A percentile compares a stretch with the other conserved stretches of the same genome.
These are phyloP conservation scores for Seriola quinqueradiata DNA, from an alignment of 2,113 vertebrate genomes.

Conservation along the genomic window DNA sequence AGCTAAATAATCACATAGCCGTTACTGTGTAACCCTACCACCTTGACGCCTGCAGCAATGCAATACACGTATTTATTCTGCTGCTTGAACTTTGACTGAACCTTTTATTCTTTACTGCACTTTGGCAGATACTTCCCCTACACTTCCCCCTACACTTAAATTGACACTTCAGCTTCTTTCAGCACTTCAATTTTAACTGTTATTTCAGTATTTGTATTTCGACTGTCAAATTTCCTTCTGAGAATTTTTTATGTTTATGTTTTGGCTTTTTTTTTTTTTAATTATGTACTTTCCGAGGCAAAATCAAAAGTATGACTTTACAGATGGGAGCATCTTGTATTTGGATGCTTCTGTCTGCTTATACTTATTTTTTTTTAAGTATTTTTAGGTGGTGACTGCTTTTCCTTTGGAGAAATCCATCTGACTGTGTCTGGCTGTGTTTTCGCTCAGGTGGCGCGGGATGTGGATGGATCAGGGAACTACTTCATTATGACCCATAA, in stretches of 20 bases:
- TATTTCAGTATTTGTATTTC: too few relatives aligned
- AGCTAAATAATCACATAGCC: neutral
- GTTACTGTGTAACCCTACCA: too few relatives aligned
- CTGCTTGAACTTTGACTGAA: neutral
- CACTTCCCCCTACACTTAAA: too few relatives aligned
- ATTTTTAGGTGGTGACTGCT: neutral
- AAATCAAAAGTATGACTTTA: too few relatives aligned
- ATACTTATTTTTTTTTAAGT: neutral
- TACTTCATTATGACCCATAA: constrained; percentile 91
- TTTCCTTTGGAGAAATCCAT: neutral
- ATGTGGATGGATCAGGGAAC: constrained; percentile 91
- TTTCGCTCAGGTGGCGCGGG: constrained; percentile 86
- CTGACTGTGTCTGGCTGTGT: constrained; percentile 1
- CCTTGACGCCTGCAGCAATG: too few relatives aligned
- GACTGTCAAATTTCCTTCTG: too few relatives aligned
- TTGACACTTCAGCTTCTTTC: too few relatives aligned
- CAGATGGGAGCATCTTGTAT: neutral
- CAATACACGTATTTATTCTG: neutral
- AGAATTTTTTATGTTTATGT: neutral
- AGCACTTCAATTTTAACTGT: too few relatives aligned
- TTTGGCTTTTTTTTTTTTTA: neutral
- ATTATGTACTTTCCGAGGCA: neutral
- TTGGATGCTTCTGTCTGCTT: neutral
- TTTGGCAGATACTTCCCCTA: too few relatives aligned
- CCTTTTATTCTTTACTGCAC: too few relatives aligned